phyloP scores from a whole-genome alignment of 1,140 invertebrate species.

The Eciton burchellii region DNA sequence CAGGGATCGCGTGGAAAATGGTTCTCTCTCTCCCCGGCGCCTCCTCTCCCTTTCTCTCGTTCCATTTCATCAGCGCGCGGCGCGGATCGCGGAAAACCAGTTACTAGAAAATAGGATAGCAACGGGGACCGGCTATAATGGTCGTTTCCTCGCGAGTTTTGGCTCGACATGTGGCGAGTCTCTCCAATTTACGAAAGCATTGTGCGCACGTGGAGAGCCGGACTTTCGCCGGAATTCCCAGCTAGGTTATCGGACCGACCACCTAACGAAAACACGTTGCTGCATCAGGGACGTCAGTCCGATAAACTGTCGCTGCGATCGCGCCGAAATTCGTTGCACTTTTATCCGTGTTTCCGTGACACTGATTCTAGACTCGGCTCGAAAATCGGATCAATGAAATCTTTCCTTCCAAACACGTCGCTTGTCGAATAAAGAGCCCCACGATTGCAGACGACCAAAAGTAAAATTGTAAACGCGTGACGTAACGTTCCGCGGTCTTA shows the following conservation, averaged over 20 bases:
- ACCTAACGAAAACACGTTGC: background rate
- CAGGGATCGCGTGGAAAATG: background rate
- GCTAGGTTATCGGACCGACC: constrained; percentile 48
- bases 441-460: too few relatives aligned
- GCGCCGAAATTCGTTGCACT: constrained; percentile 7
- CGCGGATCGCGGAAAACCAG: constrained; percentile 37
- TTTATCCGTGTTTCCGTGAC: background rate
- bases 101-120: constrained; percentile 56
- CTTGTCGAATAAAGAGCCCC: background rate
- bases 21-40: too few relatives aligned
- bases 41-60: background rate
- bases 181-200: constrained; percentile 48
- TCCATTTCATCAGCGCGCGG: constrained; percentile 22
- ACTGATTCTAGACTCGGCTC: background rate
- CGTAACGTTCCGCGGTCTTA: background rate
- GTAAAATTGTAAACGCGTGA: too few relatives aligned
- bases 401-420: background rate
- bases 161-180: constrained; percentile 43
- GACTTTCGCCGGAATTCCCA: constrained; percentile 35
- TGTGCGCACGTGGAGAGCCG: constrained; percentile 29
- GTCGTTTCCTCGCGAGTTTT: constrained; percentile 32
- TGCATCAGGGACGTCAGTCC: constrained; percentile 10
- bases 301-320: constrained; percentile 15
- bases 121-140: constrained; percentile 22
- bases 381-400: background rate